These are phyloP conservation scores for Drusus annulatus DNA, from an alignment of 1,140 invertebrate species.

Conservation along the genomic window DNA sequence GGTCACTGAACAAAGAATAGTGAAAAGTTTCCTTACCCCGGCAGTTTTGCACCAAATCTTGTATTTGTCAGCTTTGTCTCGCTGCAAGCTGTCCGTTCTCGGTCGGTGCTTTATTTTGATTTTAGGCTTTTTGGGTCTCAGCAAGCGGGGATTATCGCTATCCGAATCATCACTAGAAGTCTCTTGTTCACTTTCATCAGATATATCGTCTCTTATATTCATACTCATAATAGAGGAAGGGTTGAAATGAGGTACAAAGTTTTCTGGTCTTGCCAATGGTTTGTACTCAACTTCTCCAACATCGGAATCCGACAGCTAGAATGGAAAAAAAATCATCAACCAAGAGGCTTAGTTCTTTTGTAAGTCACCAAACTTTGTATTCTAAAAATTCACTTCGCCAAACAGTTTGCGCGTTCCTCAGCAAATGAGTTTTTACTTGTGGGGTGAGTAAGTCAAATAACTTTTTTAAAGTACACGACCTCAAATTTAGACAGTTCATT, in stretches of 20 bases:
- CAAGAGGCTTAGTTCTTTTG: no score
- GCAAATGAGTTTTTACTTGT: no score
- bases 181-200: conserved; percentile 51
- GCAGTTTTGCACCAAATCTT: conserved; percentile 56
- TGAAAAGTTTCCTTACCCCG: conserved; percentile 31
- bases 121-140: conserved; percentile 51
- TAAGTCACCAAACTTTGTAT: no score
- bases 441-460: neutral
- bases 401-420: no score
- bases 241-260: conserved; percentile 49
- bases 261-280: conserved; percentile 48
- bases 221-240: conserved; percentile 54
- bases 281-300: conserved; percentile 51
- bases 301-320: conserved; percentile 51
- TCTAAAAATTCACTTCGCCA: no score
- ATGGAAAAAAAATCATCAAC: conserved; percentile 22
- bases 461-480: neutral
- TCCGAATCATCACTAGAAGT: conserved; percentile 52
- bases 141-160: conserved; percentile 46
- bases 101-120: conserved; percentile 48
- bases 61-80: conserved; percentile 52
- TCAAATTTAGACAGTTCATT: conserved; percentile 30
- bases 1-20: no score
- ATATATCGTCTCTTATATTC: conserved; percentile 54
- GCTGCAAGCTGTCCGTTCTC: conserved; percentile 11